phyloP scores from a whole-genome alignment of 2,797 vertebrate genomes.

The Arctocebus calabarensis region DNA sequence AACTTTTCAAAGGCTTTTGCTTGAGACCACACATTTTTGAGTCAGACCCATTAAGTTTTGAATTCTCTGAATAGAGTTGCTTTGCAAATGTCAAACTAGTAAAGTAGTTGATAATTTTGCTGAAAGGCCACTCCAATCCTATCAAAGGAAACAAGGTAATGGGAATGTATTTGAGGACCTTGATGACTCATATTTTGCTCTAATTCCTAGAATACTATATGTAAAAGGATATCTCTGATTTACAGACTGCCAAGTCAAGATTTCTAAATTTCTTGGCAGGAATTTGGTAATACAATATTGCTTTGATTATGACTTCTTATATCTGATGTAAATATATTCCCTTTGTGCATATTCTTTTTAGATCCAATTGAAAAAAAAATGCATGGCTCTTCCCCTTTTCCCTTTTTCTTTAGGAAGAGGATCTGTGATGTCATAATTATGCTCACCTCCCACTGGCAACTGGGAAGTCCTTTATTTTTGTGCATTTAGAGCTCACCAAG shows the following conservation, averaged over 20 bases:
- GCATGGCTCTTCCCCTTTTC: conserved; percentile 57
- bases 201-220: conserved; percentile 50
- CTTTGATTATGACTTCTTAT: conserved; percentile 73
- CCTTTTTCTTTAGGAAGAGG: conserved; percentile 82
- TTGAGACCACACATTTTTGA: conserved; percentile 27
- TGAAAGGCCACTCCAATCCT: conserved; percentile 24
- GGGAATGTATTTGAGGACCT: conserved; percentile 29
- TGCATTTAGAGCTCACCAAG: conserved; percentile 76
- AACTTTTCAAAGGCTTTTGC: neutral
- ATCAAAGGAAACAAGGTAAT: neutral
- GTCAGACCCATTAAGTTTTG: neutral
- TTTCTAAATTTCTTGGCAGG: conserved; percentile 71
- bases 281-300: conserved; percentile 68
- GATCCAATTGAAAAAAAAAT: conserved; percentile 70
- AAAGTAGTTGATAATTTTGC: conserved; percentile 51
- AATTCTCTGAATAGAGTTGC: conserved; percentile 4
- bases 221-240: conserved; percentile 29
- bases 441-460: conserved; percentile 78
- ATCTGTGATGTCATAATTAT: conserved; percentile 84
- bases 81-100: conserved; percentile 35
- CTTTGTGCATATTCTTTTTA: conserved; percentile 80
- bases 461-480: conserved; percentile 78
- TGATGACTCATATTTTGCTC: neutral
- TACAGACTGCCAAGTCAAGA: conserved; percentile 5
- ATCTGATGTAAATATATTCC: conserved; percentile 77